These are phyloP conservation scores for Elymnias hypermnestra DNA, from an alignment of 1,140 invertebrate genomes.

Conservation along the genomic window DNA sequence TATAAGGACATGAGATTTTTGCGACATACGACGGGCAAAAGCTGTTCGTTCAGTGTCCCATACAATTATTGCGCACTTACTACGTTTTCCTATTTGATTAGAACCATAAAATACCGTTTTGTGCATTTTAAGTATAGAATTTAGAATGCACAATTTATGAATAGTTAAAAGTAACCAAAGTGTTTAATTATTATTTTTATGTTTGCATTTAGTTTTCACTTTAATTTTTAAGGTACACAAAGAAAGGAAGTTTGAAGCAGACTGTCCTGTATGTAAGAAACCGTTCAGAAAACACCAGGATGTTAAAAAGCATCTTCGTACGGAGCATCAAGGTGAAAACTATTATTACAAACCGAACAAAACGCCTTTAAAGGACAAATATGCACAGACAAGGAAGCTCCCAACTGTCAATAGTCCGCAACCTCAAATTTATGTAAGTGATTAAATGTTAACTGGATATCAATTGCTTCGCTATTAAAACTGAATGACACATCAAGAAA, in stretches of 20 bases:
- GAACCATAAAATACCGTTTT: too few species aligned
- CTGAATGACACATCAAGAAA: too few species aligned
- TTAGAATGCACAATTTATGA: background rate
- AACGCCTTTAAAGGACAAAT: background rate
- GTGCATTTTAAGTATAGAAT: background rate
- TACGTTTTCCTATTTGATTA: too few species aligned
- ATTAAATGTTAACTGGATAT: too few species aligned
- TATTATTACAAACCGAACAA: background rate
- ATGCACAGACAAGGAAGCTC: background rate
- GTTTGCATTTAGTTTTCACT: background rate
- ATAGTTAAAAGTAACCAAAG: background rate
- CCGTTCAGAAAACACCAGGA: constrained; percentile 28
- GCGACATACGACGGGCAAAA: too few species aligned
- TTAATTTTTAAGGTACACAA: constrained; percentile 13
- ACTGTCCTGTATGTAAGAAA: constrained; percentile 18
- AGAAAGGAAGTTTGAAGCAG: constrained; percentile 21
- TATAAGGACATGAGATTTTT: too few species aligned
- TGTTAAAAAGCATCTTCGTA: background rate
- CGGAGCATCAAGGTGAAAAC: background rate
- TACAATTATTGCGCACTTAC: too few species aligned
- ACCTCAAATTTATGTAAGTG: too few species aligned
- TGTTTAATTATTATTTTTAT: constrained; percentile 5
- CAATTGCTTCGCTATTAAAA: too few species aligned
- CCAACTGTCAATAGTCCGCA: too few species aligned
- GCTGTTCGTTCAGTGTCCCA: too few species aligned